Percentiles rank a stretch among this genome's conserved stretches.
phyloP scores from a whole-genome alignment of 1,140 invertebrate genomes.

The Drosophila novamexicana region DNA sequence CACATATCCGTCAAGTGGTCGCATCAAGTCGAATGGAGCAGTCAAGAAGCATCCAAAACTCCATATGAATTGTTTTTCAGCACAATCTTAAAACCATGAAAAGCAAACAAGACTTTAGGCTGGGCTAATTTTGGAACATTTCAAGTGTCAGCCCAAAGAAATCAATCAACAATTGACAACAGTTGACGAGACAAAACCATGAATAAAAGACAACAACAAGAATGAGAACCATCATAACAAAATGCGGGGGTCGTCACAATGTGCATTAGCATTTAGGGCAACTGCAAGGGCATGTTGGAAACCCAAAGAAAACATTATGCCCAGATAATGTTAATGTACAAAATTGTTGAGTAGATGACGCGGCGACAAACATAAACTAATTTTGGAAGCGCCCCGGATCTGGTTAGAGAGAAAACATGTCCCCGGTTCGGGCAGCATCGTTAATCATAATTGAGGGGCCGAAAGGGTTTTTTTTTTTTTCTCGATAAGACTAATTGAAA shows the following conservation, averaged over 20 bases:
- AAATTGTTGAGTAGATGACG: conserved; percentile 54
- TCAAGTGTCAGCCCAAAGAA: conserved; percentile 63
- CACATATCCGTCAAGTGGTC: conserved; percentile 5
- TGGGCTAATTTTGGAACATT: conserved; percentile 61
- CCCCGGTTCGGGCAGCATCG: conserved; percentile 34
- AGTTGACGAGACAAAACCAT: conserved; percentile 36
- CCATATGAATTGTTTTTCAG: conserved; percentile 33
- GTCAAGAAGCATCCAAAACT: conserved; percentile 4
- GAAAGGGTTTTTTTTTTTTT: conserved; percentile 49
- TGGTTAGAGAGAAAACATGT: not conserved
- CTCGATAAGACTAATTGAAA: conserved; percentile 50
- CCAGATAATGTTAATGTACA: conserved; percentile 52
- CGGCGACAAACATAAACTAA: conserved; percentile 61
- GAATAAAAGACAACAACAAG: conserved; percentile 18
- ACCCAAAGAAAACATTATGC: conserved; percentile 30
- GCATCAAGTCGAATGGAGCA: not conserved
- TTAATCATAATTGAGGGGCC: conserved; percentile 72
- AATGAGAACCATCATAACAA: conserved; percentile 13
- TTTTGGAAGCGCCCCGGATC: conserved; percentile 50
- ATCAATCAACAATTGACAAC: conserved; percentile 78
- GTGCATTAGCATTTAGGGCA: conserved; percentile 35
- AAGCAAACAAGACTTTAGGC: conserved; percentile 20
- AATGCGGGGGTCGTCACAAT: conserved; percentile 54
- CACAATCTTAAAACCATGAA: conserved; percentile 42
- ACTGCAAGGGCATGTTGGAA: conserved; percentile 11